Evolutionary conservation across 30 jellyfish, hydroid and myxozoan genomes (phyloP).

Genomic region (Aurelia sp.): DNA sequence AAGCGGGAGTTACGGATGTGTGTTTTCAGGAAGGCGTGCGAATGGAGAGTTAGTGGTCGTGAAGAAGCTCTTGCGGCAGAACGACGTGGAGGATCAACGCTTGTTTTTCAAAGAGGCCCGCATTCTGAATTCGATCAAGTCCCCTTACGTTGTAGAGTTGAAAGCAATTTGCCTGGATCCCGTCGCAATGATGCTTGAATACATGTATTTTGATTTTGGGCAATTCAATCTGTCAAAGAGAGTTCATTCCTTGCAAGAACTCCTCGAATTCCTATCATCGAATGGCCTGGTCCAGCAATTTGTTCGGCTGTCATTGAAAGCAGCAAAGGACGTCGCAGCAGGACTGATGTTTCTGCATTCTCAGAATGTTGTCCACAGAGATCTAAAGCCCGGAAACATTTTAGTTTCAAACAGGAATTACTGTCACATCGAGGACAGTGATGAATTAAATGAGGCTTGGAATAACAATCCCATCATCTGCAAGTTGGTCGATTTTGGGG

Average conservation of each 20-base stretch:
- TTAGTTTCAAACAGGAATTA: too few species aligned
- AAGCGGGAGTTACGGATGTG: too few species aligned
- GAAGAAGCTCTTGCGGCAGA: constrained; percentile 2
- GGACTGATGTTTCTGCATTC: not conserved
- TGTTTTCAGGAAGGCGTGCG: too few species aligned
- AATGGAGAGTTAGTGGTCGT: too few species aligned
- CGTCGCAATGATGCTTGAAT: too few species aligned
- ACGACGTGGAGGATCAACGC: not conserved
- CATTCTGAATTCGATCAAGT: constrained; percentile 1
- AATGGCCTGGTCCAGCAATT: constrained; percentile 5
- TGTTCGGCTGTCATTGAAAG: constrained; percentile 9
- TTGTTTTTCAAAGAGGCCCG: constrained; percentile 17
- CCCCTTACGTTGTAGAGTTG: not conserved
- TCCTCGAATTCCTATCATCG: constrained; percentile 5
- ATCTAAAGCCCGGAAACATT: too few species aligned
- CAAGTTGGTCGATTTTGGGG: constrained; percentile 30
- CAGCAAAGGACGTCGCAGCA: constrained; percentile 1
- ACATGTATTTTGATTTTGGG: not conserved
- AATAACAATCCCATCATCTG: not conserved
- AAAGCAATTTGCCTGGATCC: not conserved
- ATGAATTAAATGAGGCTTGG: too few species aligned
- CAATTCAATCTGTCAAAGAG: constrained; percentile 4
- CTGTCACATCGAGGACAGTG: too few species aligned
- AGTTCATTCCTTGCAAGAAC: constrained; percentile 17
- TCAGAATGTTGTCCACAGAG: too few species aligned